A percentile compares a stretch with the other conserved stretches of the same genome.
Evolutionary conservation across 2,113 vertebrate genomes (phyloP).

Genomic region (Lasiurus cinereus): DNA sequence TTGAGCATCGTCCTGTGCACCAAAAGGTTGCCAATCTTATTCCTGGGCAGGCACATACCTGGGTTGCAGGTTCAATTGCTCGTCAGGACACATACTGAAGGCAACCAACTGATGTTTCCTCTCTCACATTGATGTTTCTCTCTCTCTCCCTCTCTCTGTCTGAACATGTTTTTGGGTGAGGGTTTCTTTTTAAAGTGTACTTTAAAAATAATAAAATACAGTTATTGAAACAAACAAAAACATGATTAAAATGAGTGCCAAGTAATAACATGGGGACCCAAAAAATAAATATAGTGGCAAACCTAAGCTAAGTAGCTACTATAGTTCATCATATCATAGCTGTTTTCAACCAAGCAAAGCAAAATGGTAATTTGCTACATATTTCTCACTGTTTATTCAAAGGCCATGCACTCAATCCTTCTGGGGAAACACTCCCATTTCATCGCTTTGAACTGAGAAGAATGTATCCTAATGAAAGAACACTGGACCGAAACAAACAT

Average conservation of each 20-base stretch:
- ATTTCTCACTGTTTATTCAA: background rate
- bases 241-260: background rate
- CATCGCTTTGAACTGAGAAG: background rate
- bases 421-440: background rate
- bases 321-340: background rate
- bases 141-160: too few species aligned
- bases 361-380: background rate
- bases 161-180: too few species aligned
- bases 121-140: too few species aligned
- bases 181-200: too few species aligned
- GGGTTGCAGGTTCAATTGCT: too few species aligned
- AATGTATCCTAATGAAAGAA: background rate
- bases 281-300: background rate
- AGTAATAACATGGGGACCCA: background rate
- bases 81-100: too few species aligned
- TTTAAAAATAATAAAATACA: too few species aligned
- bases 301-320: background rate
- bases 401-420: background rate
- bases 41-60: too few species aligned
- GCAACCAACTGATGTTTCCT: too few species aligned
- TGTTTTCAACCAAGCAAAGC: background rate
- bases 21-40: too few species aligned
- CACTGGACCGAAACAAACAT: background rate
- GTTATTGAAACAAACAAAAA: background rate
- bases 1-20: too few species aligned